Evolutionary conservation across 2,113 vertebrate genomes (phyloP).

Genomic region (Lophotis ruficrista): DNA sequence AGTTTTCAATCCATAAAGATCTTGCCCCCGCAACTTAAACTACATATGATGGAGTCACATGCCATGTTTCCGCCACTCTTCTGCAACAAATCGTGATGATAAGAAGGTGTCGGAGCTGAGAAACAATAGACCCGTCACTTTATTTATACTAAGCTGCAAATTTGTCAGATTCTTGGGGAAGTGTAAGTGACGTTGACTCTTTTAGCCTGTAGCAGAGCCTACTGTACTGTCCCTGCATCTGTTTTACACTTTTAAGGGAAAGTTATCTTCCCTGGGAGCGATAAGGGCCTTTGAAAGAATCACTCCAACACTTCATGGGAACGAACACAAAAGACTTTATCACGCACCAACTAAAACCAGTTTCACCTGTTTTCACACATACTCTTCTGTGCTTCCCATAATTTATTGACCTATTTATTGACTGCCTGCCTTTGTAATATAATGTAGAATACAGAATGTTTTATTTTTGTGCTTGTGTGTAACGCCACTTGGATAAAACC

Average conservation of each 20-base stretch:
- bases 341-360: not conserved
- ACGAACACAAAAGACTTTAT: not conserved
- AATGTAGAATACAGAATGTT: conserved; percentile 81
- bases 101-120: conserved; percentile 85
- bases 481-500: conserved; percentile 47
- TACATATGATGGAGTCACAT: conserved; percentile 62
- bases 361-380: conserved; percentile 26
- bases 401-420: conserved; percentile 86
- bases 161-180: conserved; percentile 73
- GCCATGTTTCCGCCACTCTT: conserved; percentile 73
- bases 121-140: conserved; percentile 80
- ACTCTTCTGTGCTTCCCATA: conserved; percentile 65
- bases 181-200: conserved; percentile 61
- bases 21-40: not conserved
- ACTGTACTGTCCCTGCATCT: not conserved
- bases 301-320: conserved; percentile 28
- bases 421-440: conserved; percentile 77
- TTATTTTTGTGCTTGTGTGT: conserved; percentile 77
- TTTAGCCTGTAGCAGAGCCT: not conserved
- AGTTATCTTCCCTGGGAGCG: conserved; percentile 50
- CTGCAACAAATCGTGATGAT: conserved; percentile 75
- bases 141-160: conserved; percentile 70
- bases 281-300: conserved; percentile 59
- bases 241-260: conserved; percentile 61
- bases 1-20: not conserved